phyloP scores from a whole-genome alignment of 35 echinoderm and acorn worm genomes.

The Apostichopus californicus region DNA sequence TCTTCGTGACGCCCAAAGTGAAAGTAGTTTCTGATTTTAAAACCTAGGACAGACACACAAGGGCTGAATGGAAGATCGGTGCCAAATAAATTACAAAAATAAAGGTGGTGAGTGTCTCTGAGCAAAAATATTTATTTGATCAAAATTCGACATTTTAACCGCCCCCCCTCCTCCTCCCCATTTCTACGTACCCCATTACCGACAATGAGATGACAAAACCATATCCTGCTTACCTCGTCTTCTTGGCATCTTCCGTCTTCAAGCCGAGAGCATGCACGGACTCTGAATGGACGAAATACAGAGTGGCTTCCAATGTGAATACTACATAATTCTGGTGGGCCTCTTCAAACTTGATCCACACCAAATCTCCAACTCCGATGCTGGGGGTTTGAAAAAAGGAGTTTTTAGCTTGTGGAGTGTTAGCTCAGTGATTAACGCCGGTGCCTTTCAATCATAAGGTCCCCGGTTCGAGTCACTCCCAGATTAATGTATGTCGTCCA shows the following conservation, averaged over 20 bases:
- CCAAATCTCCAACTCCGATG: slow-evolving; percentile 81
- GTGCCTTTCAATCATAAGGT: too few species aligned
- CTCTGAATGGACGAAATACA: slow-evolving; percentile 96
- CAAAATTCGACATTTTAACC: background rate
- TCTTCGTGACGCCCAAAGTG: too few species aligned
- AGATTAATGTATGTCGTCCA: too few species aligned
- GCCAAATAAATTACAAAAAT: too few species aligned
- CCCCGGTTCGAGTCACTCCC: too few species aligned
- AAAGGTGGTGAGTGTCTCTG: too few species aligned
- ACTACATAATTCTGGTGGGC: slow-evolving; percentile 89
- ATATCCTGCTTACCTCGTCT: background rate
- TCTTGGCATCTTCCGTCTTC: slow-evolving; percentile 54
- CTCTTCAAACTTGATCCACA: slow-evolving; percentile 89
- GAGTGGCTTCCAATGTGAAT: slow-evolving; percentile 83
- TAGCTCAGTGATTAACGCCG: too few species aligned
- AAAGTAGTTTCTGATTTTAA: too few species aligned
- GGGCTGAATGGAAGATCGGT: background rate
- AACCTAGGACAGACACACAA: background rate
- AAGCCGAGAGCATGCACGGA: slow-evolving; percentile 75
- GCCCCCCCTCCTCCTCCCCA: background rate
- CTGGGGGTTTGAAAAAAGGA: slow-evolving; percentile 22
- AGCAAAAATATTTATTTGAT: too few species aligned
- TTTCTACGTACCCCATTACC: background rate
- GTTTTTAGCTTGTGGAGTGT: too few species aligned
- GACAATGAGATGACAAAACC: background rate